Evolutionary conservation across 2,888 invertebrate genomes (phyloP).

Genomic region (Heteropelma amictum): DNA sequence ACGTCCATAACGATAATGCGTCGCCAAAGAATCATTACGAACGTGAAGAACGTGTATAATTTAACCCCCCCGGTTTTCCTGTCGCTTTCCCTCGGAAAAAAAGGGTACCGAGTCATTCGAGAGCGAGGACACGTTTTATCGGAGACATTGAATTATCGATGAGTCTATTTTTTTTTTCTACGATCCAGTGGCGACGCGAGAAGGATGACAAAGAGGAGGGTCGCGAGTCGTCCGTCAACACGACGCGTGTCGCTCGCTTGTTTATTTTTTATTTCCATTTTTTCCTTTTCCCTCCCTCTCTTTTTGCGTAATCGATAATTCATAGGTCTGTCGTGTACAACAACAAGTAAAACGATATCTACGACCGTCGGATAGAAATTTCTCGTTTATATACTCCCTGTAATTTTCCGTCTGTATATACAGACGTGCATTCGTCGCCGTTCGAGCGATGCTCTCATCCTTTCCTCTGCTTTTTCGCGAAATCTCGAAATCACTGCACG

Average conservation of each 20-base stretch:
- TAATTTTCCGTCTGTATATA: background rate
- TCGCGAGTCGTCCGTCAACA: conserved; percentile 45
- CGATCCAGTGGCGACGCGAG: conserved; percentile 31
- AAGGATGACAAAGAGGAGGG: conserved; percentile 18
- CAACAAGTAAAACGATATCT: background rate
- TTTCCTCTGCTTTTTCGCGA: too few species aligned
- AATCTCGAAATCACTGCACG: too few species aligned
- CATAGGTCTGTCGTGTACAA: background rate
- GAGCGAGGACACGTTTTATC: conserved; percentile 49
- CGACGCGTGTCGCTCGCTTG: conserved; percentile 39
- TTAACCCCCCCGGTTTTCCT: conserved; percentile 16
- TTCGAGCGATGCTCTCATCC: too few species aligned
- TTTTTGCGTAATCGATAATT: conserved; percentile 39
- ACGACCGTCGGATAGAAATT: conserved; percentile 11
- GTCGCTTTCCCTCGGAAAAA: conserved; percentile 3
- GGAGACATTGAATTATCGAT: conserved; percentile 75
- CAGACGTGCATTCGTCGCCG: too few species aligned
- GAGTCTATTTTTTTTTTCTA: conserved; percentile 43
- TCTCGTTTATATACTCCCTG: conserved; percentile 8
- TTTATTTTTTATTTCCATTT: conserved; percentile 26
- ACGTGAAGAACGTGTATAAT: conserved; percentile 40
- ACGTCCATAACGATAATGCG: background rate
- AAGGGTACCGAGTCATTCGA: conserved; percentile 9
- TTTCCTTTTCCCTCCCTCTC: background rate
- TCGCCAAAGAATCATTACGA: conserved; percentile 37